Evolutionary conservation across 2,888 invertebrate species (phyloP).

Genomic region (Pseudococcus longispinus): DNA sequence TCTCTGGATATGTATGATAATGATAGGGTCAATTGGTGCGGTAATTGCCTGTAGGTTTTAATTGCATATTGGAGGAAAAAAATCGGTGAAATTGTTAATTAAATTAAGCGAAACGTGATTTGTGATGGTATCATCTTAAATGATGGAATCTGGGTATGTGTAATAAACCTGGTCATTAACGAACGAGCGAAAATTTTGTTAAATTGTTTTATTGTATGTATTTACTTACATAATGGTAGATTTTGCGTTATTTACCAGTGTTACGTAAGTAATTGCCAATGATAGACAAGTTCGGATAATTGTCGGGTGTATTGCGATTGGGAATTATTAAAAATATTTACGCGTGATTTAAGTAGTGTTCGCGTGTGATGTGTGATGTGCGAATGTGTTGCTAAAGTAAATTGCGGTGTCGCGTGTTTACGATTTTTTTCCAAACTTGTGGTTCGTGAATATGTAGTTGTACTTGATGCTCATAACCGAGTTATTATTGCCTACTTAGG

Average conservation of each 20-base stretch:
- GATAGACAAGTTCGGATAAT: neutral
- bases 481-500: no score
- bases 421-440: neutral
- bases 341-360: neutral
- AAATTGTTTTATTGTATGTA: neutral
- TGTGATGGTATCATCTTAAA: neutral
- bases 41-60: conserved; percentile 13
- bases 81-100: neutral
- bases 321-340: neutral
- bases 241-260: neutral
- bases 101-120: conserved; percentile 4
- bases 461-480: no score
- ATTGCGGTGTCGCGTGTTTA: neutral
- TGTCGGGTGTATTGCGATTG: neutral
- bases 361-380: neutral
- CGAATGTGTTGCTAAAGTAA: neutral
- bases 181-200: neutral
- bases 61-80: conserved; percentile 12
- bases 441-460: no score
- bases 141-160: neutral
- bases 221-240: neutral
- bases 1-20: neutral
- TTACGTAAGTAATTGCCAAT: neutral
- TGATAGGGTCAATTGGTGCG: conserved; percentile 16
- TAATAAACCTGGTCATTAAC: neutral